A percentile compares a stretch with the other conserved stretches of the same genome.
Evolutionary conservation across 2,113 vertebrate genomes (phyloP).

Genomic region (Python bivittatus): DNA sequence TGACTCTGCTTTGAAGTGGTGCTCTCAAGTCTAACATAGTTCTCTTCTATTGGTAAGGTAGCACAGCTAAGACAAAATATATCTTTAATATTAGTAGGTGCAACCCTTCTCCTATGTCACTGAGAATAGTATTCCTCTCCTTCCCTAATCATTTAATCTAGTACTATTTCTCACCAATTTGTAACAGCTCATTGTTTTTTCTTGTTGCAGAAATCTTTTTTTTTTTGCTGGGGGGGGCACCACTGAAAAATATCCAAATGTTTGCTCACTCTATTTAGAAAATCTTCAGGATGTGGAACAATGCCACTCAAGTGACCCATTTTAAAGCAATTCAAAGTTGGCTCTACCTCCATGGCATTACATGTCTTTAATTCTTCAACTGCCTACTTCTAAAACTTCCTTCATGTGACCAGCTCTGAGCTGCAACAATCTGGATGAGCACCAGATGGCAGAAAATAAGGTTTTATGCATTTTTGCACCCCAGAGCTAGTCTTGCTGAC

Average conservation of each 20-base stretch:
- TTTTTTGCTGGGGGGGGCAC: not conserved
- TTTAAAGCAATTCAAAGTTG: not conserved
- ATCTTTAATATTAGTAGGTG: not conserved
- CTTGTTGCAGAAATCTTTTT: not conserved
- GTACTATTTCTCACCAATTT: not conserved
- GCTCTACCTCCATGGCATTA: not conserved
- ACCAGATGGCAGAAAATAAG: not conserved
- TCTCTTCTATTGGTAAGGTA: too few relatives aligned
- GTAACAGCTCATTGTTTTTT: rapidly evolving
- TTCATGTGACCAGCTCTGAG: not conserved
- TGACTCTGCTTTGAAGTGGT: not conserved
- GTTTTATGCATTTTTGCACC: not conserved
- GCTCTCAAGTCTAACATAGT: too few relatives aligned
- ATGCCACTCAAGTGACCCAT: not conserved
- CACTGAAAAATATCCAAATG: not conserved
- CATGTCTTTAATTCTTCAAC: not conserved
- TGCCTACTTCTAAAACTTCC: not conserved
- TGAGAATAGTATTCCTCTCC: not conserved
- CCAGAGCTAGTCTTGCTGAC: not conserved
- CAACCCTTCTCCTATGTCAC: not conserved
- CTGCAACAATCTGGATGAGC: not conserved
- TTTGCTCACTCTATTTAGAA: not conserved
- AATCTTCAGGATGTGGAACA: not conserved
- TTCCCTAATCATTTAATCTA: not conserved
- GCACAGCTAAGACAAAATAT: not conserved